A percentile compares a stretch with the other conserved stretches of the same genome.
Evolutionary conservation across 2,888 invertebrate species (phyloP).

Genomic region (Drosophila paracracens): DNA sequence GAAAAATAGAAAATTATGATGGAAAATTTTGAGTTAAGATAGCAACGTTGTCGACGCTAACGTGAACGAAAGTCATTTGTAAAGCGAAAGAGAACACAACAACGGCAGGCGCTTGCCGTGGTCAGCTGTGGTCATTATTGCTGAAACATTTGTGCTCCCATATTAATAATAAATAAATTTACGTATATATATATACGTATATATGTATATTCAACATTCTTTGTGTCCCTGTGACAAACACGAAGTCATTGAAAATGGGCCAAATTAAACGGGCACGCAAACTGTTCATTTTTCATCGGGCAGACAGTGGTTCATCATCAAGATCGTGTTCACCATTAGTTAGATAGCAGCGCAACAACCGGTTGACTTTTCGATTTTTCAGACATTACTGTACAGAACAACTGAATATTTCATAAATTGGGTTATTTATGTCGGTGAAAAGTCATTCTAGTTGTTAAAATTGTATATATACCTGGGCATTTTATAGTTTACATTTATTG

Average conservation of each 20-base stretch:
- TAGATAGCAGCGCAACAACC: conserved; percentile 11
- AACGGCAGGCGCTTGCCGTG: conserved; percentile 33
- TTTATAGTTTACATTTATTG: background rate
- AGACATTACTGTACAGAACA: background rate
- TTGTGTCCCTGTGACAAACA: conserved; percentile 2
- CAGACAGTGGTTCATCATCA: conserved; percentile 11
- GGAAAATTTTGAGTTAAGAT: conserved; percentile 74
- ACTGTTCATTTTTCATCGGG: conserved; percentile 56
- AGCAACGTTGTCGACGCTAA: conserved; percentile 51
- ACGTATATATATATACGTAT: conserved; percentile 2
- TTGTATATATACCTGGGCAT: background rate
- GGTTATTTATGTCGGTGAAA: background rate
- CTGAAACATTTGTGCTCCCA: conserved; percentile 24
- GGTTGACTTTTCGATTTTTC: background rate
- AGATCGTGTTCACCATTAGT: conserved; percentile 6
- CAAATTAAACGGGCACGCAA: conserved; percentile 56
- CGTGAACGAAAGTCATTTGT: conserved; percentile 70
- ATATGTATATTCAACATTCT: conserved; percentile 14
- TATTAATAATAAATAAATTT: conserved; percentile 55
- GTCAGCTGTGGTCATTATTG: conserved; percentile 59
- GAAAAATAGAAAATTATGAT: conserved; percentile 69
- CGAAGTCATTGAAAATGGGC: conserved; percentile 36
- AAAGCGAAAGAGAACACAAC: conserved; percentile 35
- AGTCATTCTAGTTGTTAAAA: background rate
- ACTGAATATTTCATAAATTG: background rate